Evolutionary conservation across 2,113 vertebrate species (phyloP), one percentile per base, ranked within the genome.

Genomic region (Oreochromis niloticus): DNA sequence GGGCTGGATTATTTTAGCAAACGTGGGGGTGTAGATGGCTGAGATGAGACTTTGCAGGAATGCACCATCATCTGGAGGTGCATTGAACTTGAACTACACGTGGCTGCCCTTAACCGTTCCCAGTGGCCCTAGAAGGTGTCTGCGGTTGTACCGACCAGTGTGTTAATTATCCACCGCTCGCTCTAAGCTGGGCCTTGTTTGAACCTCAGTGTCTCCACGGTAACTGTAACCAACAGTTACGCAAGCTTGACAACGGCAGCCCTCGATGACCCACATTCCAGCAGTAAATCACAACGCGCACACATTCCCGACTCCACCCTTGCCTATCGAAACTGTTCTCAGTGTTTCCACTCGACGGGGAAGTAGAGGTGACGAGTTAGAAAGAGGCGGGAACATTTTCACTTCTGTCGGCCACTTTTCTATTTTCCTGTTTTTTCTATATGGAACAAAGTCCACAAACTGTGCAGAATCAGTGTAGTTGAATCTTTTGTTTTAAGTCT

Each of bases 231-330:
- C 89, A 90, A 87, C 12, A 85, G 93, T 93, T 91, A 91, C 84
- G 27, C 93, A 93, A 93, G 92, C 88, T 57, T 50, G 80, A 94
- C 87, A 80, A 91, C 81, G 19, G 82, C 91, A 89, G 41, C 87
- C 91, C 84, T 87, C 55, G 61, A 63, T 92, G 94, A 95, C 94
- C 94, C 94, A 95, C 95, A 95, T 96, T 95, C 94, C 93, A 91
- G 85, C 90, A 89, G 91, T 95, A 93, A 95, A 95, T 96, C 92
- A 94, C 92, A 89, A 85, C 73, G 50, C 81, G 57, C 78, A 66
- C 90, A 91, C 91, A 91, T 85, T 91, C 88, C 82, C 46, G 46
- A 84, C 93, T 89, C 93, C 95, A 87, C 93, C 93, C 94, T 91
- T 32, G 52, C 83, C 89, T 88, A 92, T 93, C 90, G 92, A 94